Evolutionary conservation across 2,888 invertebrate species (phyloP).

Genomic region (Lasioglossum pauxillum): DNA sequence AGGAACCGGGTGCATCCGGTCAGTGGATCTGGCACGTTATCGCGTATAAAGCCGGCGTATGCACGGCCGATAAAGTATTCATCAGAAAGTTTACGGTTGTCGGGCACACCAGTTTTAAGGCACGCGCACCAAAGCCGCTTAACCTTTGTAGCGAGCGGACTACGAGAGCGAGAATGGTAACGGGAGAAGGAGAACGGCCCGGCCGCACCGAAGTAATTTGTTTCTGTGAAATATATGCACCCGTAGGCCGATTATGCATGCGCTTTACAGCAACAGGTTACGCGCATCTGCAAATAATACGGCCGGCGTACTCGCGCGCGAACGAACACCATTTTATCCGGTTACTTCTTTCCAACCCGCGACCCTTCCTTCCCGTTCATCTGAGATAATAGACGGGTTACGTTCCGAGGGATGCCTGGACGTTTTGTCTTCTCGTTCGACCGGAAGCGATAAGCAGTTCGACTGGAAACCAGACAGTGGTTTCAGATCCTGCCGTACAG

Average conservation of each 20-base stretch:
- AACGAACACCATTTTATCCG: slow-evolving; percentile 31
- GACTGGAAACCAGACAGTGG: background rate
- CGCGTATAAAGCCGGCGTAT: background rate
- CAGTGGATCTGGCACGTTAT: background rate
- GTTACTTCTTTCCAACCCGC: background rate
- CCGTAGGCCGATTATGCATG: slow-evolving; percentile 61
- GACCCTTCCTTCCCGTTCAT: background rate
- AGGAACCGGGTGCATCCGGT: background rate
- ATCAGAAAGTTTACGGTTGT: slow-evolving; percentile 33
- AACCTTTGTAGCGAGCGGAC: slow-evolving; percentile 19
- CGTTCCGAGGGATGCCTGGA: background rate
- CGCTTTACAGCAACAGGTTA: slow-evolving; percentile 65
- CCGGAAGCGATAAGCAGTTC: background rate
- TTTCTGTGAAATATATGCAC: slow-evolving; percentile 43
- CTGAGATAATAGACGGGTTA: background rate
- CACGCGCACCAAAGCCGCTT: slow-evolving; percentile 36
- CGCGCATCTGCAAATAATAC: slow-evolving; percentile 47
- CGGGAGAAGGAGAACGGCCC: background rate
- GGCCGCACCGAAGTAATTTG: slow-evolving; percentile 55
- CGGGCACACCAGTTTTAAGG: slow-evolving; percentile 39
- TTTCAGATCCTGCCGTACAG: background rate
- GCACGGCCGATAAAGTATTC: slow-evolving; percentile 27
- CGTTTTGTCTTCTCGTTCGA: background rate
- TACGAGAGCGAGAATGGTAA: background rate
- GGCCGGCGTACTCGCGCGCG: slow-evolving; percentile 4